Percentiles rank a stretch among this genome's conserved stretches.
phyloP scores from a whole-genome alignment of 2,888 invertebrate genomes.

The Epinotia brunnichana region DNA sequence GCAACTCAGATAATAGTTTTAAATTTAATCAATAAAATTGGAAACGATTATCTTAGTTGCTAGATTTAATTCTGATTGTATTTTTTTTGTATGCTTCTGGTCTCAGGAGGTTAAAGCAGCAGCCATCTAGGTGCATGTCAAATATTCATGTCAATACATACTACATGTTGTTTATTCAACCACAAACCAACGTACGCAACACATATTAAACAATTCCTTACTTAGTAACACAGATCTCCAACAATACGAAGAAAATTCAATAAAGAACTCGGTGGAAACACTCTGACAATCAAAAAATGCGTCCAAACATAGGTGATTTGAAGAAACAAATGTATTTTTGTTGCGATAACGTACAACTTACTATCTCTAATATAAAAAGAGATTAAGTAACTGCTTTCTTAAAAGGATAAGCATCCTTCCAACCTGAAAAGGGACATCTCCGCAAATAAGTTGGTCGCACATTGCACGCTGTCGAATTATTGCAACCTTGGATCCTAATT shows the following conservation, averaged over 20 bases:
- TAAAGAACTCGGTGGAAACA: conserved; percentile 26
- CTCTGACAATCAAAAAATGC: not conserved
- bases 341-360: not conserved
- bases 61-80: too few species aligned
- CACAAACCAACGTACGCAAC: not conserved
- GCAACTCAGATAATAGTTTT: too few species aligned
- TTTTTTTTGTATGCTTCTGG: too few species aligned
- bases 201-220: not conserved
- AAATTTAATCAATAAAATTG: too few species aligned
- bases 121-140: too few species aligned
- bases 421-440: not conserved
- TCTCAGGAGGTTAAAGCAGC: too few species aligned
- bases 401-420: not conserved
- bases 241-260: conserved; percentile 43
- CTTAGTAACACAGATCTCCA: not conserved
- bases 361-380: not conserved
- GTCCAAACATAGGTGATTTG: not conserved
- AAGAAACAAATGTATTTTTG: not conserved
- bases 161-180: too few species aligned
- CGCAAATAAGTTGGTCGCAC: conserved; percentile 9
- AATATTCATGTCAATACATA: too few species aligned
- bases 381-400: not conserved
- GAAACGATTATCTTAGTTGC: too few species aligned
- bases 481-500: conserved; percentile 11
- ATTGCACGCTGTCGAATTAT: conserved; percentile 27